These are phyloP conservation scores for Pissodes strobi DNA, from an alignment of 1,140 invertebrate species.

Conservation along the genomic window DNA sequence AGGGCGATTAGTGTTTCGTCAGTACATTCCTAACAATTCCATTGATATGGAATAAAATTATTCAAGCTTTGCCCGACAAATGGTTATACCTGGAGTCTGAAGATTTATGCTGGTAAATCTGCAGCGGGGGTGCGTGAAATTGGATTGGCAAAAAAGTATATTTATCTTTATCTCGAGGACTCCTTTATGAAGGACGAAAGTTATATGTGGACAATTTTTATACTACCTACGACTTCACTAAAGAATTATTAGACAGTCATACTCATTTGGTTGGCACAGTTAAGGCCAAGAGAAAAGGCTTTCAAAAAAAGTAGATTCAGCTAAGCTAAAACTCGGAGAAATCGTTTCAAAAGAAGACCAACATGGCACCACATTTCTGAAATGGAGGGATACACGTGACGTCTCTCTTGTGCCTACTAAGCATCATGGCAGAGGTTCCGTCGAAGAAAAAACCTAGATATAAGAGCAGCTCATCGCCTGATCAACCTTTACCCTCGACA, in stretches of 20 bases:
- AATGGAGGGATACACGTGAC: neutral
- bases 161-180: neutral
- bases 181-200: slow-evolving; percentile 20
- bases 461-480: neutral
- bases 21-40: slow-evolving; percentile 23
- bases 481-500: neutral
- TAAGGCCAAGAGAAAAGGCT: neutral
- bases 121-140: slow-evolving; percentile 37
- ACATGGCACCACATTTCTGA: neutral
- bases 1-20: slow-evolving; percentile 31
- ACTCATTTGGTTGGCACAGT: neutral
- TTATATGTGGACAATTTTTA: slow-evolving; percentile 51
- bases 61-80: slow-evolving; percentile 48
- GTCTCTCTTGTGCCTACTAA: neutral
- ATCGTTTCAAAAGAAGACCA: neutral
- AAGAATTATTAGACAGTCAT: neutral
- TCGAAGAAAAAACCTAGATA: neutral
- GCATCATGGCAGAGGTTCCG: neutral
- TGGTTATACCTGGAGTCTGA: slow-evolving; percentile 48
- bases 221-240: slow-evolving; percentile 17
- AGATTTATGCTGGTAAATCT: slow-evolving; percentile 49
- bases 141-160: slow-evolving; percentile 8
- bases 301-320: neutral
- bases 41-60: slow-evolving; percentile 47
- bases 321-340: neutral